These are phyloP conservation scores for Coranthus polyacanthus DNA, from an alignment of 2,797 vertebrate species.

Conservation along the genomic window DNA sequence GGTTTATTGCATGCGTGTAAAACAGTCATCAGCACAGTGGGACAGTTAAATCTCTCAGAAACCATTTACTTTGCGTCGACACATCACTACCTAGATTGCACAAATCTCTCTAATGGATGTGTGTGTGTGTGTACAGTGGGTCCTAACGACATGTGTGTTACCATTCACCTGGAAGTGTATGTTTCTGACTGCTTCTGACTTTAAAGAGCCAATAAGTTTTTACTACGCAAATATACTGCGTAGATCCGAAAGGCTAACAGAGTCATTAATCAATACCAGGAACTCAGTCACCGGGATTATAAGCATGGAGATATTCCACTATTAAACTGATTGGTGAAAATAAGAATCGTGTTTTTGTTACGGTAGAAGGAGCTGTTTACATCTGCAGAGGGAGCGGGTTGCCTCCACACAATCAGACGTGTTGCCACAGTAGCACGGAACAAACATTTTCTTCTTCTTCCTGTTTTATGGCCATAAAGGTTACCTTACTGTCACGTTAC, in stretches of 20 bases:
- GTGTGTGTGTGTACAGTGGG: slow-evolving; percentile 19
- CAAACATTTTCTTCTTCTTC: no score
- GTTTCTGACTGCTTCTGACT: neutral
- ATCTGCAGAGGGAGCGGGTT: no score
- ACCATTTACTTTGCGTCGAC: slow-evolving; percentile 21
- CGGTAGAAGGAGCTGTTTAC: no score
- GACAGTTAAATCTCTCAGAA: slow-evolving; percentile 51
- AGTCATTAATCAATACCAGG: neutral
- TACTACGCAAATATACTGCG: neutral
- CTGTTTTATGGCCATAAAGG: no score
- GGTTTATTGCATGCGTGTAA: slow-evolving; percentile 55
- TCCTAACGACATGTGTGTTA: neutral
- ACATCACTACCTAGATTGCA: slow-evolving; percentile 51
- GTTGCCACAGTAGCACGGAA: no score
- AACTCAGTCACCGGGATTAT: neutral
- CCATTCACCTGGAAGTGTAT: neutral
- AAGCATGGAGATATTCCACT: neutral
- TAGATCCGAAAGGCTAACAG: neutral
- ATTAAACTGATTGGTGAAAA: neutral
- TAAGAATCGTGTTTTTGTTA: no score
- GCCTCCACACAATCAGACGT: no score
- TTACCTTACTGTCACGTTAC: no score
- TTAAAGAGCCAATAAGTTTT: neutral
- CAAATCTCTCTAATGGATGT: slow-evolving; percentile 47
- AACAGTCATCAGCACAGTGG: slow-evolving; percentile 36